Percentiles rank a stretch among this genome's conserved stretches.
Conservation (phyloP, 2,888 invertebrate genomes). For the Athalia rosae region DNA sequence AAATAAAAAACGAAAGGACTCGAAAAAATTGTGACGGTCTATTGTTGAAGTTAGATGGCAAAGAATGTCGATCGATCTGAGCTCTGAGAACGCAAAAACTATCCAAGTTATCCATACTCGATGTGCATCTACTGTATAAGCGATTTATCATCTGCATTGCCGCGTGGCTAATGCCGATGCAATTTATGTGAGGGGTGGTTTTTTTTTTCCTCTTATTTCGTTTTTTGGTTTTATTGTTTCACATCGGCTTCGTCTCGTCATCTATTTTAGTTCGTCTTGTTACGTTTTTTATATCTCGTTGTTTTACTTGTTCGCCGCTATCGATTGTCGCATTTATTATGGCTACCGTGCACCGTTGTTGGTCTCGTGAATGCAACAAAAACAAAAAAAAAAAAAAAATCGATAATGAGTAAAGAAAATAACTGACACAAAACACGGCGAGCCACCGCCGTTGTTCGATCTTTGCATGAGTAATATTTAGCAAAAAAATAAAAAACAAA, state of each 20-base stretch:
- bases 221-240: neutral
- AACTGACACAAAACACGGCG: too few relatives aligned
- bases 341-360: neutral
- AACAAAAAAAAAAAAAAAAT: too few relatives aligned
- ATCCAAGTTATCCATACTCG: too few relatives aligned
- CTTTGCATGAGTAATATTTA: too few relatives aligned
- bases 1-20: neutral
- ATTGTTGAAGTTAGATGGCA: neutral
- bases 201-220: neutral
- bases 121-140: neutral
- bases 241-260: neutral
- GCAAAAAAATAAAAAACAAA: too few relatives aligned
- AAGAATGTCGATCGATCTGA: constrained; percentile 3
- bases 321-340: neutral
- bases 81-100: constrained; percentile 6
- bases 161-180: neutral
- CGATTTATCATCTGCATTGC: neutral
- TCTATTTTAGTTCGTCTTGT: constrained; percentile 31
- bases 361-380: neutral
- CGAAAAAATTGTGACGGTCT: constrained; percentile 21
- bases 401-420: too few relatives aligned
- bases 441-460: too few relatives aligned
- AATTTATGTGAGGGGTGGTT: constrained; percentile 18
- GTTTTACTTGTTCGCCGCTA: neutral
- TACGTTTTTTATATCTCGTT: neutral